Conservation (phyloP, 2,113 vertebrate genomes). For the Psittacara wagleri region DNA sequence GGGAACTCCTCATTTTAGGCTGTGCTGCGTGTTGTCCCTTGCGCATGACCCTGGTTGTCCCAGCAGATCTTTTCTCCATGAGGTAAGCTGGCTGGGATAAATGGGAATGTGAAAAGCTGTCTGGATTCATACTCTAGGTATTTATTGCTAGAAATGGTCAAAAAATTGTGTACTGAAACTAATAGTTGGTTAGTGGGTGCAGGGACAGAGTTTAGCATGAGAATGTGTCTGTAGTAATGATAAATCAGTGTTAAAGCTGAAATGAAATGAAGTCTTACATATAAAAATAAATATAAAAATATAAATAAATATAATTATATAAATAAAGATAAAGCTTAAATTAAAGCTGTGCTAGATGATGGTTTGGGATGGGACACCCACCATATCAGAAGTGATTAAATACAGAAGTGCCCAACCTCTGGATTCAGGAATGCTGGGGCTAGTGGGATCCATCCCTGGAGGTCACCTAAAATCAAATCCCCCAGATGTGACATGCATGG, state of each 20-base stretch:
- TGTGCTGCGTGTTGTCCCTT: background rate
- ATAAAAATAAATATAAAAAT: background rate
- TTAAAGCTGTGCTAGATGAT: background rate
- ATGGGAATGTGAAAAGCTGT: background rate
- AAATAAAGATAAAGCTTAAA: background rate
- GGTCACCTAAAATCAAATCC: background rate
- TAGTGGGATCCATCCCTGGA: background rate
- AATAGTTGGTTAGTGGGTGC: background rate
- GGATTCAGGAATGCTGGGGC: background rate
- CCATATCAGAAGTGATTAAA: background rate
- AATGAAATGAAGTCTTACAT: fast-evolving
- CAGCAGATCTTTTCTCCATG: constrained; percentile 3
- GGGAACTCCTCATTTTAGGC: constrained; percentile 52
- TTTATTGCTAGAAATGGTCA: constrained; percentile 30
- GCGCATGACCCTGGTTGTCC: background rate
- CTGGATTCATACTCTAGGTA: fast-evolving
- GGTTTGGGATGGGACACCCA: background rate
- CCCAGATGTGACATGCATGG: fast-evolving
- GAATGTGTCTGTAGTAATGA: background rate
- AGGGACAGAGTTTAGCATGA: background rate
- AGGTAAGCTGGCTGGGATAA: background rate
- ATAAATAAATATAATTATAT: background rate
- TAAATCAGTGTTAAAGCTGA: background rate
- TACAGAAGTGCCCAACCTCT: background rate
- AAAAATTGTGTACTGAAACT: background rate